Percentiles rank a stretch among this genome's conserved stretches.
Evolutionary conservation across 2,888 invertebrate genomes (phyloP).

Genomic region (Drosophila ustulata): DNA sequence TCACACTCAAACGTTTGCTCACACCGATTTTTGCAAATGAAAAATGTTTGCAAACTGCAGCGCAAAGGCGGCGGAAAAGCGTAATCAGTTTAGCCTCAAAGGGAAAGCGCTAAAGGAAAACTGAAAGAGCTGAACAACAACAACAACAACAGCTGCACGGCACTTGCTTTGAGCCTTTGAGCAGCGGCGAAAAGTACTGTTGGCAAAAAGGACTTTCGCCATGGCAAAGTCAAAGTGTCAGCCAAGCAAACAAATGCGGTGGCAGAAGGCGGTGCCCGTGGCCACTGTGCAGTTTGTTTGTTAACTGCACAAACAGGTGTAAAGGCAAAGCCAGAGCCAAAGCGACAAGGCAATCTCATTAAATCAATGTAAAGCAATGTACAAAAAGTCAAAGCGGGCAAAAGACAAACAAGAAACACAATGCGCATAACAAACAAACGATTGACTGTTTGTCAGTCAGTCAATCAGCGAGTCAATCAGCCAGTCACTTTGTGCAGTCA

Average conservation of each 20-base stretch:
- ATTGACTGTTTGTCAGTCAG: not conserved
- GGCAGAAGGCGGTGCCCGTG: conserved; percentile 4
- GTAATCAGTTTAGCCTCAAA: conserved; percentile 19
- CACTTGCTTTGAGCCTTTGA: conserved; percentile 74
- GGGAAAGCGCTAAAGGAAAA: conserved; percentile 10
- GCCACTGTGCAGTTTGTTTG: conserved; percentile 28
- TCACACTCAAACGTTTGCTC: not conserved
- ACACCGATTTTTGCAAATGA: not conserved
- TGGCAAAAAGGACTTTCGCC: conserved; percentile 41
- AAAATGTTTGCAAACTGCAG: not conserved
- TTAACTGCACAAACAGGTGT: conserved; percentile 69
- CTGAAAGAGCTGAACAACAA: conserved; percentile 16
- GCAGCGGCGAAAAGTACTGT: conserved; percentile 21
- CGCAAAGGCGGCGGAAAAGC: conserved; percentile 7
- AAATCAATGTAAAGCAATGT: conserved; percentile 29
- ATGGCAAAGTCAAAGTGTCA: conserved; percentile 68
- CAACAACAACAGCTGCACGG: conserved; percentile 14
- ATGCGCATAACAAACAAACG: conserved; percentile 23
- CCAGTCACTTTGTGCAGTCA: conserved; percentile 36
- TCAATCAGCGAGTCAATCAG: conserved; percentile 13
- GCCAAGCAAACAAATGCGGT: conserved; percentile 67
- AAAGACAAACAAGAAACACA: conserved; percentile 26
- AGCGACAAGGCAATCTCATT: conserved; percentile 60
- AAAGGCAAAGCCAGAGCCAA: conserved; percentile 66
- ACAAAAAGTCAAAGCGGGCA: conserved; percentile 41